phyloP scores from a whole-genome alignment of 2,888 invertebrate species.

The Rhimphoctona megacephalus region DNA sequence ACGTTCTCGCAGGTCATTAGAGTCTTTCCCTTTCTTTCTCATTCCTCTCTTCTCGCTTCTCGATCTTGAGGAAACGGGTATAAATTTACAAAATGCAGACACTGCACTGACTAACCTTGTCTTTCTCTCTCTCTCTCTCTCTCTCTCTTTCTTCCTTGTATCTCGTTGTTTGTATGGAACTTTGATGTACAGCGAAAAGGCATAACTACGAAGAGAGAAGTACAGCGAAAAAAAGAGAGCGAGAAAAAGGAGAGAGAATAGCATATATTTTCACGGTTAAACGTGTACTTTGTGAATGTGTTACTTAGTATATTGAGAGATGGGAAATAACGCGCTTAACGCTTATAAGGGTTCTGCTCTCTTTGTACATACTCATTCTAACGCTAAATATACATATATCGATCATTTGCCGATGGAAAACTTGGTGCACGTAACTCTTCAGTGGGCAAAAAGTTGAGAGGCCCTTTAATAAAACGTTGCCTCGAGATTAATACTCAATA shows the following conservation, averaged over 20 bases:
- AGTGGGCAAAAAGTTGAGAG: not conserved
- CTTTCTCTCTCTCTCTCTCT: constrained; percentile 4
- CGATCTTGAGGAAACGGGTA: constrained; percentile 22
- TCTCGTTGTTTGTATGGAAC: constrained; percentile 14
- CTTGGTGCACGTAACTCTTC: not conserved
- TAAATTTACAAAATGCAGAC: constrained; percentile 59
- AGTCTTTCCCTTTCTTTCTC: constrained; percentile 39
- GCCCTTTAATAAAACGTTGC: not conserved
- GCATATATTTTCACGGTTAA: constrained; percentile 62
- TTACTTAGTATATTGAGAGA: constrained; percentile 47
- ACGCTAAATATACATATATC: constrained; percentile 26
- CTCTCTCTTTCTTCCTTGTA: not conserved
- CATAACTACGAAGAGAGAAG: not conserved
- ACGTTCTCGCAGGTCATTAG: constrained; percentile 66
- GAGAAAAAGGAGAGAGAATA: constrained; percentile 4
- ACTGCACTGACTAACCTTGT: constrained; percentile 23
- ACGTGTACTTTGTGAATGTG: constrained; percentile 52
- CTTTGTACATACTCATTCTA: constrained; percentile 31
- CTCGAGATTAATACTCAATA: not conserved
- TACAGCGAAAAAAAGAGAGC: constrained; percentile 4
- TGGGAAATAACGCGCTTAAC: constrained; percentile 51
- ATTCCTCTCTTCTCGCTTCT: constrained; percentile 26
- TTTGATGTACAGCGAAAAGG: constrained; percentile 42
- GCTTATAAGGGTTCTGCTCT: constrained; percentile 46
- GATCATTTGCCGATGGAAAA: constrained; percentile 8